These are phyloP conservation scores for Liparis tanakae DNA, from an alignment of 2,797 vertebrate genomes.

Conservation along the genomic window DNA sequence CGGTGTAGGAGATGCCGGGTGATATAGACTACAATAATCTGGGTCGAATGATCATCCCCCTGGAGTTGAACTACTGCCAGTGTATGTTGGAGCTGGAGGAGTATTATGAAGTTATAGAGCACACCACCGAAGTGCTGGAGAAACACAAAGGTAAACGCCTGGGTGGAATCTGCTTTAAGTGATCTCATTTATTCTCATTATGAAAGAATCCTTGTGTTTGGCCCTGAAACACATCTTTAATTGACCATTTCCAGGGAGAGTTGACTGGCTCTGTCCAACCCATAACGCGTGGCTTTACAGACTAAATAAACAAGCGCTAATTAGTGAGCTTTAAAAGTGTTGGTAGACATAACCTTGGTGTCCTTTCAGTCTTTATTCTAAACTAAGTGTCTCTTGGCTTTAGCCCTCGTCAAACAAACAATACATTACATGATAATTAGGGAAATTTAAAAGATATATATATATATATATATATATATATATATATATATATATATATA, in stretches of 20 bases:
- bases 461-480: too few species aligned
- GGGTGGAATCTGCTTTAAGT: not conserved
- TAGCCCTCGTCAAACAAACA: not conserved
- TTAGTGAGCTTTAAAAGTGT: not conserved
- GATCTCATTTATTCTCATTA: not conserved
- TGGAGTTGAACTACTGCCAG: slow-evolving; percentile 87
- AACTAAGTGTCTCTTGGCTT: too few species aligned
- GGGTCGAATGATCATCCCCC: slow-evolving; percentile 80
- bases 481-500: too few species aligned
- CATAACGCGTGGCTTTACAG: not conserved
- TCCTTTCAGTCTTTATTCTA: too few species aligned
- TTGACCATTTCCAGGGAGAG: slow-evolving; percentile 2
- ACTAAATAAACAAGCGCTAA: not conserved
- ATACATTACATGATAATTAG: too few species aligned
- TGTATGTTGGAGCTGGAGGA: slow-evolving; percentile 86
- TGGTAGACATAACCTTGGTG: too few species aligned
- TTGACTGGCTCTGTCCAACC: not conserved
- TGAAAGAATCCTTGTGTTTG: not conserved
- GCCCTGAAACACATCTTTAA: slow-evolving; percentile 2
- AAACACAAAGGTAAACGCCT: slow-evolving; percentile 82
- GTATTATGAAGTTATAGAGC: slow-evolving; percentile 85
- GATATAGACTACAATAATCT: slow-evolving; percentile 84
- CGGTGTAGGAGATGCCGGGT: slow-evolving; percentile 84
- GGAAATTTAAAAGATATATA: too few species aligned
- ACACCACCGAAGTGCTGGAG: slow-evolving; percentile 81